phyloP scores from a whole-genome alignment of 2,113 vertebrate species.

The Leiothrix lutea region DNA sequence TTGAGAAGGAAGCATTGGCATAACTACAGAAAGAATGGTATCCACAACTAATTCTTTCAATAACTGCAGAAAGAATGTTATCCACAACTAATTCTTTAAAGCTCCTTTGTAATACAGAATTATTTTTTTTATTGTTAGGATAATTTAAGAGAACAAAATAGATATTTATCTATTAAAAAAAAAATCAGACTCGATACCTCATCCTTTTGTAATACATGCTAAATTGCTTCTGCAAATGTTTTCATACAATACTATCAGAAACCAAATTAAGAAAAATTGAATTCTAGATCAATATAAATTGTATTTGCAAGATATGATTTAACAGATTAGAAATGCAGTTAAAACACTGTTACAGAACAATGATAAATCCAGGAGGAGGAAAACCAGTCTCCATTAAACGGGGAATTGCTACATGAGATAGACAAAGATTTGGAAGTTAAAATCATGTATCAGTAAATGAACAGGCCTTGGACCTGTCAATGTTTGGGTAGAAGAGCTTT shows the following conservation, averaged over 20 bases:
- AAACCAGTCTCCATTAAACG: not conserved
- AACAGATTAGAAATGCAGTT: not conserved
- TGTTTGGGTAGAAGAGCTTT: not conserved
- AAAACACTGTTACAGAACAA: not conserved
- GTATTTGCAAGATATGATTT: not conserved
- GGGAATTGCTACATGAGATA: not conserved
- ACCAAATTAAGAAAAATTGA: slow-evolving; percentile 1
- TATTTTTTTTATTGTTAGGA: not conserved
- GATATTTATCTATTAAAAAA: not conserved
- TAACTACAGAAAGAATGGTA: not conserved
- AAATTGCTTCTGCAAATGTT: not conserved
- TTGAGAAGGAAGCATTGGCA: not conserved
- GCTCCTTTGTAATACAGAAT: not conserved
- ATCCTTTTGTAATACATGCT: not conserved
- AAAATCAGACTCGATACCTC: not conserved
- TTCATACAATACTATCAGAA: not conserved
- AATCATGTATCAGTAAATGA: not conserved
- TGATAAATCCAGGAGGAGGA: not conserved
- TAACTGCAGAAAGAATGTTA: not conserved
- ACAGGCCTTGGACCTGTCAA: not conserved
- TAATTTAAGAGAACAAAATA: not conserved
- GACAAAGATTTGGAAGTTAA: not conserved
- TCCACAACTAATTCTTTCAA: not conserved
- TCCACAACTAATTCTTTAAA: not conserved
- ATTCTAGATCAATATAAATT: not conserved